These are phyloP conservation scores for Timema podura DNA, from an alignment of 2,888 invertebrate species.

Conservation along the genomic window DNA sequence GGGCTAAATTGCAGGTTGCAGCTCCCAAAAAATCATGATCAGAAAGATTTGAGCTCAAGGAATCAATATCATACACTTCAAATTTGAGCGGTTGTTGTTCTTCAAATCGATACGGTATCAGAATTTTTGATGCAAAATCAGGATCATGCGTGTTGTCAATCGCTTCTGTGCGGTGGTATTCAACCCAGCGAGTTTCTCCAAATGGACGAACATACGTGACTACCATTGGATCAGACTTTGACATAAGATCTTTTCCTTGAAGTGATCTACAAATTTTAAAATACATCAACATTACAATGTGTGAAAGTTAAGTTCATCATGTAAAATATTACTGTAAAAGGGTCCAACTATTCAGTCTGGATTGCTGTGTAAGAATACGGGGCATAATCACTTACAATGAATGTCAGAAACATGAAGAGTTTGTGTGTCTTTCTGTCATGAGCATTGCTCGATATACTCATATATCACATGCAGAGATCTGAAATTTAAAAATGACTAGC, in stretches of 20 bases:
- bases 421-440: neutral
- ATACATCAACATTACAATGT: neutral
- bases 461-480: too few species aligned
- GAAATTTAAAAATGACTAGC: too few species aligned
- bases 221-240: constrained; percentile 55
- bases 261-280: constrained; percentile 42
- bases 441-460: too few species aligned
- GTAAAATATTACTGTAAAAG: too few species aligned
- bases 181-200: constrained; percentile 42
- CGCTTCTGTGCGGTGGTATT: constrained; percentile 46
- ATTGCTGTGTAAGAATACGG: too few species aligned
- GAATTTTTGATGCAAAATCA: constrained; percentile 52
- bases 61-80: constrained; percentile 47
- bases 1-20: constrained; percentile 51
- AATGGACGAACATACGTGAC: constrained; percentile 44
- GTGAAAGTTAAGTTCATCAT: neutral
- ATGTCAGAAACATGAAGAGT: too few species aligned
- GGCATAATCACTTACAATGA: too few species aligned
- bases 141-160: constrained; percentile 48
- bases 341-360: too few species aligned
- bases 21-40: constrained; percentile 51
- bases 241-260: constrained; percentile 48
- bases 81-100: constrained; percentile 53
- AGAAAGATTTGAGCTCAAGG: constrained; percentile 37
- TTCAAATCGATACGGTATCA: constrained; percentile 54